phyloP scores from a whole-genome alignment of 2,888 invertebrate genomes.

The Chromoteleia sp. region DNA sequence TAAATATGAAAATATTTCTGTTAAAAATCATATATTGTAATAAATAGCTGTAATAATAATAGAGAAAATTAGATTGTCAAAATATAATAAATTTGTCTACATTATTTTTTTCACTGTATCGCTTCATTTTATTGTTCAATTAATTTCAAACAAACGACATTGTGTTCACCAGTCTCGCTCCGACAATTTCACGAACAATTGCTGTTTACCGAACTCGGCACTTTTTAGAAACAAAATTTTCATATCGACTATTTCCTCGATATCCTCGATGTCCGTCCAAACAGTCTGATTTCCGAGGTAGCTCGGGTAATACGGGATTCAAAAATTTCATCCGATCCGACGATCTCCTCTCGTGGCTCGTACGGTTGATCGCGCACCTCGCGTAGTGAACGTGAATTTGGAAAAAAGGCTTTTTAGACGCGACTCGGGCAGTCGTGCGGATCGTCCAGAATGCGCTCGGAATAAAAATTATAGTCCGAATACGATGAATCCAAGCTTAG shows the following conservation, averaged over 20 bases:
- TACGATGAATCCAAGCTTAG: constrained; percentile 22
- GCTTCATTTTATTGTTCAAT: too few relatives aligned
- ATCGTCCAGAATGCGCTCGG: constrained; percentile 32
- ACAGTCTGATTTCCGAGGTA: constrained; percentile 36
- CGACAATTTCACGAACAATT: too few relatives aligned
- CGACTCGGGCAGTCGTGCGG: constrained; percentile 49
- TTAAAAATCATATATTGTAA: too few relatives aligned
- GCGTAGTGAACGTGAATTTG: constrained; percentile 42
- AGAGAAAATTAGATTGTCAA: too few relatives aligned
- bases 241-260: constrained; percentile 8
- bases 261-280: constrained; percentile 28
- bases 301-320: constrained; percentile 3
- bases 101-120: too few relatives aligned
- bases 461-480: constrained; percentile 53
- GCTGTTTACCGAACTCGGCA: too few relatives aligned
- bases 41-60: too few relatives aligned
- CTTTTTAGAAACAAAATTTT: neutral
- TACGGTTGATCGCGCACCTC: constrained; percentile 40
- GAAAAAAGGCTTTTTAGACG: constrained; percentile 23
- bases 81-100: too few relatives aligned
- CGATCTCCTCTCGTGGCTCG: constrained; percentile 32
- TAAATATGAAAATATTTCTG: too few relatives aligned
- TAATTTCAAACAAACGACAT: too few relatives aligned
- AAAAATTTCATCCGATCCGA: constrained; percentile 25
- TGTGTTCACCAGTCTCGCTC: too few relatives aligned